These are phyloP conservation scores for Protobothrops mucrosquamatus DNA, from an alignment of 2,113 vertebrate species.

Conservation along the genomic window DNA sequence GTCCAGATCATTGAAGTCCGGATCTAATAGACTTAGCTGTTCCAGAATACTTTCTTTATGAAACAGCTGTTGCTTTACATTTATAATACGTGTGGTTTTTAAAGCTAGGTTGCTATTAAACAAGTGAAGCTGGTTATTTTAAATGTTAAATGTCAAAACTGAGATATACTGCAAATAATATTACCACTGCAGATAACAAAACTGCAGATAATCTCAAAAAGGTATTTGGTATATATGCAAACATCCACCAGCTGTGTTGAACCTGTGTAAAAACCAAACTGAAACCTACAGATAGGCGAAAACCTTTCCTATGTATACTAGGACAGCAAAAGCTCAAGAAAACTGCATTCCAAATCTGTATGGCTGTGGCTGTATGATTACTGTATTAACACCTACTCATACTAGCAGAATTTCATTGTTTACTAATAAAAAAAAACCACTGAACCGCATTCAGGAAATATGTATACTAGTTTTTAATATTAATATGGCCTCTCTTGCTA, in stretches of 20 bases:
- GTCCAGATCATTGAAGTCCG: background rate
- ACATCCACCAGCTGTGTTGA: background rate
- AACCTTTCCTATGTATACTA: background rate
- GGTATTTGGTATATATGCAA: background rate
- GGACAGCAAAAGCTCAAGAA: background rate
- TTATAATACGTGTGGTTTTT: background rate
- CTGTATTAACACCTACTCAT: background rate
- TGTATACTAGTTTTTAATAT: background rate
- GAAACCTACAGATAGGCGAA: background rate
- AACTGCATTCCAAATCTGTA: background rate
- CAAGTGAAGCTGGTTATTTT: background rate
- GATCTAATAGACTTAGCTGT: background rate
- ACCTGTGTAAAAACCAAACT: background rate
- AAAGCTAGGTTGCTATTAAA: background rate
- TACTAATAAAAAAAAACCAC: background rate
- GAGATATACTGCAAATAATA: background rate
- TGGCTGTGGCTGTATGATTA: background rate
- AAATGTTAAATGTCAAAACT: background rate
- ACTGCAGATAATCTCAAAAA: background rate
- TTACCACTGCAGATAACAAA: background rate
- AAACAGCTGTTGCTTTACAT: slow-evolving; percentile 10
- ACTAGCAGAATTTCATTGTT: background rate
- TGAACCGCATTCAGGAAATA: background rate
- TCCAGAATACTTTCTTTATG: background rate
- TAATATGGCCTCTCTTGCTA: background rate